A percentile compares a stretch with the other conserved stretches of the same genome.
phyloP scores from a whole-genome alignment of 1,140 invertebrate genomes.

The Drosophila tsacasi region DNA sequence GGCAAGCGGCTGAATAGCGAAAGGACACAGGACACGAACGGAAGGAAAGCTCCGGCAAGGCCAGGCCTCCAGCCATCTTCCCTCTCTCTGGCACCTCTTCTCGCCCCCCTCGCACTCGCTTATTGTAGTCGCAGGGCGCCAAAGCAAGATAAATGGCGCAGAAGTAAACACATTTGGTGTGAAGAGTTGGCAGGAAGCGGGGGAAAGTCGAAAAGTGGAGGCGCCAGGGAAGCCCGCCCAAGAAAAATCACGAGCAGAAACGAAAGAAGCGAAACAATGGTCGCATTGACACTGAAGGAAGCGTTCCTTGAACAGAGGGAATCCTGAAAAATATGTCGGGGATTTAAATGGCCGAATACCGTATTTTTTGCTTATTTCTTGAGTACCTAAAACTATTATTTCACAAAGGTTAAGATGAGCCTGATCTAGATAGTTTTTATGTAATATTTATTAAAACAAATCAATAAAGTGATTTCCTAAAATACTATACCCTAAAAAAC shows the following conservation, averaged over 20 bases:
- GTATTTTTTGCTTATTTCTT: background rate
- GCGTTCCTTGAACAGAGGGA: background rate
- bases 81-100: background rate
- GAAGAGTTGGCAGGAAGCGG: conserved; percentile 53
- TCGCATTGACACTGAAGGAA: conserved; percentile 52
- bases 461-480: too few relatives aligned
- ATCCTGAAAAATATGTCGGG: background rate
- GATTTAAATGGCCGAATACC: background rate
- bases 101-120: background rate
- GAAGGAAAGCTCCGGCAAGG: conserved; percentile 39
- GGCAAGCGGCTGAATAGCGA: conserved; percentile 13
- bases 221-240: conserved; percentile 26
- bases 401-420: too few relatives aligned
- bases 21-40: conserved; percentile 33
- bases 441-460: too few relatives aligned
- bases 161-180: conserved; percentile 80
- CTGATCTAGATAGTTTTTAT: too few relatives aligned
- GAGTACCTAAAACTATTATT: background rate
- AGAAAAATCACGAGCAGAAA: conserved; percentile 57
- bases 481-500: too few relatives aligned
- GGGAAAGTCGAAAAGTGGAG: conserved; percentile 23
- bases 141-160: conserved; percentile 79
- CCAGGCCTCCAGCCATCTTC: conserved; percentile 10
- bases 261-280: conserved; percentile 63
- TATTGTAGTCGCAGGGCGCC: conserved; percentile 73